phyloP scores from a whole-genome alignment of 2,888 invertebrate species.

The Agrochola lota region DNA sequence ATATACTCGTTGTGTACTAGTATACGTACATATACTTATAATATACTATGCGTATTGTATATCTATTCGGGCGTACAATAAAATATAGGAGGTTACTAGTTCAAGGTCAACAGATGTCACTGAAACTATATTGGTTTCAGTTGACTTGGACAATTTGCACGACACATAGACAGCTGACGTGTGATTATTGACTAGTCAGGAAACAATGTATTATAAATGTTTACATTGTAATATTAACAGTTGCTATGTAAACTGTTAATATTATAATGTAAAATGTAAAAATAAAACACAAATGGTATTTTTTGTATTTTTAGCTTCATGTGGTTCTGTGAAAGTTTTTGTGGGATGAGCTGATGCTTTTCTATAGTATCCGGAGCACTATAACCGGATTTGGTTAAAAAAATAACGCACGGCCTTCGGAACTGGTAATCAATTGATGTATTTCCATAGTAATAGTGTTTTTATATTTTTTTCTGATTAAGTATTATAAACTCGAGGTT shows the following conservation, averaged over 20 bases:
- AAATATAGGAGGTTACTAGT: conserved; percentile 16
- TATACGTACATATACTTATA: no score
- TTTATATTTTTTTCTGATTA: background rate
- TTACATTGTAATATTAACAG: background rate
- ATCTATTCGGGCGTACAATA: background rate
- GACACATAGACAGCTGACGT: conserved; percentile 17
- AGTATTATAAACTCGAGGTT: background rate
- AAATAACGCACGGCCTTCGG: background rate
- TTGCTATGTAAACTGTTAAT: no score
- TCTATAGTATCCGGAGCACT: background rate
- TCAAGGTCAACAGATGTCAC: conserved; percentile 35
- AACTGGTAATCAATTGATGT: background rate
- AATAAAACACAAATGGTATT: no score
- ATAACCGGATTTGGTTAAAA: background rate
- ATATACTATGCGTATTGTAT: background rate
- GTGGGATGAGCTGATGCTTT: background rate
- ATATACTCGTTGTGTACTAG: no score
- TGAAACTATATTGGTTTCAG: conserved; percentile 44
- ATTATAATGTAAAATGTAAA: no score
- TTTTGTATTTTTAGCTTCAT: background rate
- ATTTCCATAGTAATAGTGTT: background rate
- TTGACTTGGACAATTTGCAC: conserved; percentile 46
- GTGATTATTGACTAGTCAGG: background rate
- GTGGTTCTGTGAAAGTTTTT: background rate
- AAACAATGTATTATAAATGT: background rate